Evolutionary conservation across 1,140 invertebrate genomes (phyloP), one percentile per base, ranked within the genome.

Genomic region (Palaemon carinicauda): DNA sequence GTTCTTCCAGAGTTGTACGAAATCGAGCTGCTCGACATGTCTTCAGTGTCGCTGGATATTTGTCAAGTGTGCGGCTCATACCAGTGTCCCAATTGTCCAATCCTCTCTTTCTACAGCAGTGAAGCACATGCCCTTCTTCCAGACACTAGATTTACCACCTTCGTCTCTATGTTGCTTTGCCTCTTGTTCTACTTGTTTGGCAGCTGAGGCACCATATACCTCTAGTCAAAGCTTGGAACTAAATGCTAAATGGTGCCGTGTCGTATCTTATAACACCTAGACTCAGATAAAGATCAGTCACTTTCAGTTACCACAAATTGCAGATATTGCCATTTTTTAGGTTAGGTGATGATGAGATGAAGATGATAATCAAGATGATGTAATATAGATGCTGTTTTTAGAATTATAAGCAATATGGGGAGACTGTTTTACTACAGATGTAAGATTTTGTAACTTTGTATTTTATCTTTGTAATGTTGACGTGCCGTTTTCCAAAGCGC

Each of bases 41-140:
- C 71, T 94, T 96, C 31, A 95, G 97, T 3, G 98, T 98, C 91
- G 92, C 96, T 98, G 33, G 98, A 98, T 91, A 98, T 99, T 88
- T 99, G 98, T 91, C 97, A 98, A 91, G 98, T 99, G n/a, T 99
- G 98, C 91, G 98, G 98, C 51, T 98, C 97, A 27, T 99, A 96
- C 69, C 98, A 99, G 91, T 99, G 98, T 92, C 98, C 98, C 0
- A 99, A 99, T 91, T 99, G 98, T 92, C 95, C 96, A 31, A 96
- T 97, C 89, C 83, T 88, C 31, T 89, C 89, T 31, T 89, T 88
- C 60, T 88, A 89, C 52, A 87, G 87, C 78, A 89, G 89, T 50
- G 33, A 52, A 1, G 75, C 85, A 24, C 27, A n/a, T 24, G n/a
- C 24, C 15, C 60, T 54, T 1, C 65, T 33, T 71, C 82, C 75